Conservation (phyloP, 1,140 invertebrate species). For the Drosophila serrata region DNA sequence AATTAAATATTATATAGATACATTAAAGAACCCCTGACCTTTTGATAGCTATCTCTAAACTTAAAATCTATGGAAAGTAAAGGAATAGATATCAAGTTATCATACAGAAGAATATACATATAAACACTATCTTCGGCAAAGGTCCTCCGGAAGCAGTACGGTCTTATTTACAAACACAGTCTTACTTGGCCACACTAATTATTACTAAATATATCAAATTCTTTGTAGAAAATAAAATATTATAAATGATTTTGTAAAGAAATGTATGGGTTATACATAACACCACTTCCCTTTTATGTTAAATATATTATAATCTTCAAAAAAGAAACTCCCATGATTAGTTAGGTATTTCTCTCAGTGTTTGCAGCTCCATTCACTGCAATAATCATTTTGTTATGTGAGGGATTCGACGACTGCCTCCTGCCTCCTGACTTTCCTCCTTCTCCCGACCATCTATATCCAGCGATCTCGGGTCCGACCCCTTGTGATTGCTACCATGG, state of each 20-base stretch:
- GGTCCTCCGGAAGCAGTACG: background rate
- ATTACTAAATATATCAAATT: background rate
- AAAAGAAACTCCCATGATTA: too few species aligned
- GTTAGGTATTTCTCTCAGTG: background rate
- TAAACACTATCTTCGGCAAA: background rate
- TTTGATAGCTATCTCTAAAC: too few species aligned
- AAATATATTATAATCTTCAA: too few species aligned
- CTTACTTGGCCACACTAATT: background rate
- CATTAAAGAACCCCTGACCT: too few species aligned
- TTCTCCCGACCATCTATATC: background rate
- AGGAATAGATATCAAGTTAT: too few species aligned
- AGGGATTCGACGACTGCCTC: conserved; percentile 28
- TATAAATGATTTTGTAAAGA: background rate
- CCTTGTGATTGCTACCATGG: conserved; percentile 74
- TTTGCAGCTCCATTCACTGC: conserved; percentile 46
- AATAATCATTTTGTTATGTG: conserved; percentile 78
- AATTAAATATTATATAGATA: background rate
- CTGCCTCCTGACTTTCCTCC: background rate
- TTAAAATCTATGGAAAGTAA: too few species aligned
- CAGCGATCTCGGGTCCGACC: conserved; percentile 19
- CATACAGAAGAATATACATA: too few species aligned
- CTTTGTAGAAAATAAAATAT: too few species aligned
- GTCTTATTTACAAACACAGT: background rate
- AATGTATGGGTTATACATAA: too few species aligned
- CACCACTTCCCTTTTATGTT: too few species aligned